Base-by-base conservation (phyloP, 1,140 invertebrate species). In the Triops longicaudatus region DNA sequence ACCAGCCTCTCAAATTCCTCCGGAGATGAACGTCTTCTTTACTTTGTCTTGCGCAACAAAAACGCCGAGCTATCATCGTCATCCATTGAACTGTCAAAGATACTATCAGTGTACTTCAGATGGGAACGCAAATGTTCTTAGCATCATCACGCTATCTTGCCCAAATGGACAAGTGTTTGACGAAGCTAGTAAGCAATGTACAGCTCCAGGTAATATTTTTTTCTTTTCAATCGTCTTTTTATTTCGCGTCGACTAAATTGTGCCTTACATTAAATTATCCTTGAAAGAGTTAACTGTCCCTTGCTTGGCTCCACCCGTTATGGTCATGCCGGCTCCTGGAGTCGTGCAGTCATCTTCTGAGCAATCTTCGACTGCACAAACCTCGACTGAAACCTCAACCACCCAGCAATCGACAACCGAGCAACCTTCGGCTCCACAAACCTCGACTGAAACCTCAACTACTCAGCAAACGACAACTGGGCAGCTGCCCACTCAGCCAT, bases 81-180 rank as follows among this genome's bases (percentile, higher is more conserved):
- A 95, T 87, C 91, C 92, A 0, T 91, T 92, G 82, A 90, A 92
- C 81, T 95, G 93, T 81, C 91, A 93, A 82, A 83, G 92, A 71
- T 93, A 94, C 84, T 94, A 94, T 81, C 92, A 94, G 82, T 94
- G 93, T 82, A 90, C 88, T 17, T 87, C 86, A 77, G 87, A 88
- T 74, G 27, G 83, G 86, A 84, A 88, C 26, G 88, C 84, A 43
- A 88, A 89, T 81, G 89, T 93, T 79, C 84, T 91, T 7, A 92
- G 91, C 81, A 86, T 93, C 76, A 85, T 91, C 1, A 86, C 90
- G 3, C 87, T 94, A 73, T 88, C 88, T 73, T 94, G 93, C 83
- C 90, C 91, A 7, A 89, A 91, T 79, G 88, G 88, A 77, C 92
- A 90, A 0, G 87, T 92, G 72, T 94, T 89, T 80, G 91, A 93